These are phyloP conservation scores for Nestor notabilis DNA, from an alignment of 2,113 vertebrate species.

Conservation along the genomic window DNA sequence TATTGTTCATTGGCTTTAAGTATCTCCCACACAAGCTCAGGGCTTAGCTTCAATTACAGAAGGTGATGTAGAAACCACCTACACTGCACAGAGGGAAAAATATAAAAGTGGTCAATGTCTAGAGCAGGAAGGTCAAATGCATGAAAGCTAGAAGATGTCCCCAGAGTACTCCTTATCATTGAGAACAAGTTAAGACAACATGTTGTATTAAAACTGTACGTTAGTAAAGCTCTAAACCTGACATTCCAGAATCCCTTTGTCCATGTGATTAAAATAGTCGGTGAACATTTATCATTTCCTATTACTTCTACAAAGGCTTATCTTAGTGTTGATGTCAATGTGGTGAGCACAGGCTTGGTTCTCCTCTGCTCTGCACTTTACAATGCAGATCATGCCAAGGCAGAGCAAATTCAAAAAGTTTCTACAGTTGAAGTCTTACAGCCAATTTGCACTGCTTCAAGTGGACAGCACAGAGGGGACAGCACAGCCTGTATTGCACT, in stretches of 20 bases:
- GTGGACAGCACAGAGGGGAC: no score
- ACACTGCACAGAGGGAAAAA: background rate
- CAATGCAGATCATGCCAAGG: fast-evolving
- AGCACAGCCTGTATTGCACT: no score
- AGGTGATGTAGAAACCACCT: background rate
- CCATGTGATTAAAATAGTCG: fast-evolving
- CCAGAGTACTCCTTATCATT: background rate
- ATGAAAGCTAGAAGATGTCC: background rate
- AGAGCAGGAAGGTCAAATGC: background rate
- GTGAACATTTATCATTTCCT: background rate
- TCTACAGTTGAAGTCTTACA: background rate
- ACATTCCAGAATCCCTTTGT: background rate
- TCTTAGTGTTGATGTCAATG: fast-evolving
- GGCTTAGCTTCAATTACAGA: background rate
- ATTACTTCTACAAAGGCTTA: background rate
- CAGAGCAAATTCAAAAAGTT: background rate
- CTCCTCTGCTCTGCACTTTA: background rate
- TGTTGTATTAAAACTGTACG: background rate
- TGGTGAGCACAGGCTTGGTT: background rate
- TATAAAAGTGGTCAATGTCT: background rate
- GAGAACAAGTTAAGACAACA: fast-evolving
- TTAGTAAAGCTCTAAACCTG: background rate
- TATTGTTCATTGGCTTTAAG: background rate
- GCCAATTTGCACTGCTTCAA: background rate
- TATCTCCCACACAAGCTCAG: background rate